Base-by-base conservation (phyloP, 2,797 vertebrate species). In the Spondyliosoma cantharus region DNA sequence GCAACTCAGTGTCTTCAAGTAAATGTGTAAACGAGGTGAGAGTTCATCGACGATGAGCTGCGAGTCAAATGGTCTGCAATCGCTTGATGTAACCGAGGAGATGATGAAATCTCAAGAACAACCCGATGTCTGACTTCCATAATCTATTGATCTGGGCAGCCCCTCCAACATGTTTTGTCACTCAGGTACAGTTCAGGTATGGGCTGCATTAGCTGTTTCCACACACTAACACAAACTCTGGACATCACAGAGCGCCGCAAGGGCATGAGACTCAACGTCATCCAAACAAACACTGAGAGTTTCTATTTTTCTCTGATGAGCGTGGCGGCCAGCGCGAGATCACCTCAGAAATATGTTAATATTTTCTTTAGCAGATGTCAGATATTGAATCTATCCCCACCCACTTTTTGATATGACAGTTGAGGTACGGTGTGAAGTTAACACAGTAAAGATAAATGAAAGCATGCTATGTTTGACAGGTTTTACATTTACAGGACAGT, bases 291-390 rank as follows among this genome's bases (percentile, higher is more conserved):
- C 63, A 32, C 57, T 2, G 71, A 85, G 72, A 79, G 85, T 84
- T 91, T 90, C 73, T 80, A 71, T 76, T 77, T 74, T 56, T 56
- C 76, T 76, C 49, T 70, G 81, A 90, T 70, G 82, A 86, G 82
- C 65, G 65, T 83, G 60, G 78, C 81, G 80, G 89, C 82, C 81
- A 63, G 77, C 14, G 59, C 80, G 69, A 24, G 87, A 89, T 95
- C 93, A 93, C 87, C 58, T 22, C 77, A 86, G 81, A 94, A 94
- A 90, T 91, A 93, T 95, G 92, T 93, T 91, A 92, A 93, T 94
- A 93, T 94, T 95, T 94, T 93, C 87, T 88, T 92, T 88, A 84
- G 89, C 82, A 76, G 78, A 86, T 84, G 91, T 92, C 89, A 92
- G 93, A 93, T 91, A 92, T 93, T 91, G 74, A 86, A 89, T 91